These are phyloP conservation scores for Pangasius djambal DNA, from an alignment of 2,797 vertebrate genomes.

Conservation along the genomic window DNA sequence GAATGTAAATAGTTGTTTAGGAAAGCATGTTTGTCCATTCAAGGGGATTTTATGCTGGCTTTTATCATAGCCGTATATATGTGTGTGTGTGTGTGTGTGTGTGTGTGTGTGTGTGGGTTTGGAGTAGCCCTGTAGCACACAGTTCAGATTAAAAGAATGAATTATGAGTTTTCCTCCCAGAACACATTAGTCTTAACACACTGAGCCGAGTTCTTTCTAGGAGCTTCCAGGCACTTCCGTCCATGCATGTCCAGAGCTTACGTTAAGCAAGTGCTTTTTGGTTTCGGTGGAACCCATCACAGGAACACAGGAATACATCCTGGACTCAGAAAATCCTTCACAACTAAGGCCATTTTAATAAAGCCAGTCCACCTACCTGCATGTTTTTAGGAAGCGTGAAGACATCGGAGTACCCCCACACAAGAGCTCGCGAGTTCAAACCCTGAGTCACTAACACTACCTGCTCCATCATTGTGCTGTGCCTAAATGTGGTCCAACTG, in stretches of 20 bases:
- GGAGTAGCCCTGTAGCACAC: background rate
- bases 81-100: constrained; percentile 3
- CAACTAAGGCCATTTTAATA: background rate
- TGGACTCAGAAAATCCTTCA: background rate
- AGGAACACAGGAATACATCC: background rate
- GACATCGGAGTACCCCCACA: background rate
- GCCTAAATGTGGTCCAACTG: background rate
- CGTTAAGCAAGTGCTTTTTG: background rate
- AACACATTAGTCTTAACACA: background rate
- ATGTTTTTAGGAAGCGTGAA: background rate
- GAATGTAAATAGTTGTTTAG: background rate
- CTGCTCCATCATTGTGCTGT: background rate
- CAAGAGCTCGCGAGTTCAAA: background rate
- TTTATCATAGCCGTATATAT: background rate
- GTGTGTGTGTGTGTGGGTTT: background rate
- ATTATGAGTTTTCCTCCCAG: background rate
- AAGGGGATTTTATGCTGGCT: background rate
- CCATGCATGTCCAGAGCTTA: background rate
- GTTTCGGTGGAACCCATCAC: background rate
- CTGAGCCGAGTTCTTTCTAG: background rate
- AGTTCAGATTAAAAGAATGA: background rate
- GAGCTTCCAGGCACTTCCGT: background rate
- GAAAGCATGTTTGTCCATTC: background rate
- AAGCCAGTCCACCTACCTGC: background rate
- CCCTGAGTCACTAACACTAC: background rate